Conservation (phyloP, 2,797 vertebrate genomes). For the Acestrorhynchus altus region DNA sequence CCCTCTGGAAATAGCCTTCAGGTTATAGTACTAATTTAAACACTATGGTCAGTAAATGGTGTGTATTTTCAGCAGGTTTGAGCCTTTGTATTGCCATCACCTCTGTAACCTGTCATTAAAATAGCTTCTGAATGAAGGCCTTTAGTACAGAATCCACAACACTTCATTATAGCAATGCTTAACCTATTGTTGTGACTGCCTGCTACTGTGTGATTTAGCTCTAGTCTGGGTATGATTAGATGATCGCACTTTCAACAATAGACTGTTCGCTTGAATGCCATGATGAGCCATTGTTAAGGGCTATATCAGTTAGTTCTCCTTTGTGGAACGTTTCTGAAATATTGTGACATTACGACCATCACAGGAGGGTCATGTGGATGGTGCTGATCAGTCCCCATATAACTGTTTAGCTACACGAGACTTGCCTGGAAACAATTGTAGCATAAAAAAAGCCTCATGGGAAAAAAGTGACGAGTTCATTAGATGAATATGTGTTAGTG, state of each 20-base stretch:
- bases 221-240: neutral
- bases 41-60: neutral
- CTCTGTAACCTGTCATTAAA: conserved; percentile 5
- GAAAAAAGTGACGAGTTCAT: neutral
- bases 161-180: neutral
- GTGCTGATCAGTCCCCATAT: neutral
- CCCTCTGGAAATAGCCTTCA: neutral
- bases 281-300: neutral
- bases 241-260: neutral
- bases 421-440: neutral
- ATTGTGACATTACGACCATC: neutral
- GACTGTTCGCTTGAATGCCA: neutral
- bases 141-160: neutral
- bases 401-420: neutral
- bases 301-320: neutral
- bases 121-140: neutral
- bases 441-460: neutral
- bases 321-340: neutral
- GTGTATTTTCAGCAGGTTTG: neutral
- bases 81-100: neutral
- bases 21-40: neutral
- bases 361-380: neutral
- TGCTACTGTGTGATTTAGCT: neutral
- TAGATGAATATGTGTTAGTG: neutral
- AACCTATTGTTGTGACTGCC: conserved; percentile 10